phyloP scores from a whole-genome alignment of 2,113 vertebrate genomes.

The Tichodroma muraria region DNA sequence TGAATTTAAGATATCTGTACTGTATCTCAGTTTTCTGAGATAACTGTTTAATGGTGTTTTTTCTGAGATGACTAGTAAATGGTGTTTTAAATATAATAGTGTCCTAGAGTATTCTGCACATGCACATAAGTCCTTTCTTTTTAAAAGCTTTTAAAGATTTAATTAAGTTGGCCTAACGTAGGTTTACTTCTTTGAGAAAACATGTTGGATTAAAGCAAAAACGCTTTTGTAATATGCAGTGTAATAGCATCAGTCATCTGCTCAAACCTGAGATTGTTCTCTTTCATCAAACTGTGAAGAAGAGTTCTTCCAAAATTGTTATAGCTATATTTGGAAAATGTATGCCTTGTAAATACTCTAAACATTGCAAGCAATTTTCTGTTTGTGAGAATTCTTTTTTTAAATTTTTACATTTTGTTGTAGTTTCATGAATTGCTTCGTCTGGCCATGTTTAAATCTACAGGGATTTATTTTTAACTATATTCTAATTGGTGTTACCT shows the following conservation, averaged over 20 bases:
- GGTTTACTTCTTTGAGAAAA: neutral
- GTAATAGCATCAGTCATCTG: neutral
- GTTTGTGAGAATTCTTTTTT: neutral
- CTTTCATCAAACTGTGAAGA: neutral
- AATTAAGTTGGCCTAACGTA: neutral
- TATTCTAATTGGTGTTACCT: neutral
- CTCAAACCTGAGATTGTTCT: neutral
- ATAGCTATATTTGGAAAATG: neutral
- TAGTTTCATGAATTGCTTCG: neutral
- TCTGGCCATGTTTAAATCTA: neutral
- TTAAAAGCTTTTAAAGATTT: neutral
- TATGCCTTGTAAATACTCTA: neutral
- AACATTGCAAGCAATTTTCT: neutral
- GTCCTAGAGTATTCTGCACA: neutral
- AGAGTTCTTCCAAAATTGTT: neutral
- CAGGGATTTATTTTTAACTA: neutral
- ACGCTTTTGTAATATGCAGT: neutral
- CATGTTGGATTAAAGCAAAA: neutral
- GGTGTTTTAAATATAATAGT: neutral
- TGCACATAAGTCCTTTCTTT: neutral
- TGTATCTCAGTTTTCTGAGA: neutral
- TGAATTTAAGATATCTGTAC: conserved; percentile 26
- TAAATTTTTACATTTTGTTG: neutral
- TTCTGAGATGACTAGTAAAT: neutral
- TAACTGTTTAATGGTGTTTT: neutral